A percentile compares a stretch with the other conserved stretches of the same genome.
phyloP scores from a whole-genome alignment of 2,888 invertebrate species.

The Conops quadrifasciatus region DNA sequence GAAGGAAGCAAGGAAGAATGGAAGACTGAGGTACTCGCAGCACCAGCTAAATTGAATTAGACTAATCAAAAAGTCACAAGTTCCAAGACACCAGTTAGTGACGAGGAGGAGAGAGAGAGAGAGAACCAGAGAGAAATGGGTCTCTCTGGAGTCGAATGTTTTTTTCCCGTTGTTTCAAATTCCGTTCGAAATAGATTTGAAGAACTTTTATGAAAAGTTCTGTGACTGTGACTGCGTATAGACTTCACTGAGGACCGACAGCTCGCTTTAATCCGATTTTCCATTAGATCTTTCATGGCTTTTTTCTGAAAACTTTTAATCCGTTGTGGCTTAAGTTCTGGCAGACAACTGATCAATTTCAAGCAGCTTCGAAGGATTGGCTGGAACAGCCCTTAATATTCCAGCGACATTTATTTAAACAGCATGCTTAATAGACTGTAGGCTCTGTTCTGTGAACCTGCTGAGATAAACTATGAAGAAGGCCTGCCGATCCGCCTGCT shows the following conservation, averaged over 20 bases:
- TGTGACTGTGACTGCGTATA: not conserved
- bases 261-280: constrained; percentile 42
- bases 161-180: constrained; percentile 18
- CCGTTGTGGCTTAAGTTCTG: not conserved
- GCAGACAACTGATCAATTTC: not conserved
- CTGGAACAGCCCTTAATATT: too few relatives aligned
- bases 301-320: not conserved
- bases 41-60: constrained; percentile 49
- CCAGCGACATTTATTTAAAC: too few relatives aligned
- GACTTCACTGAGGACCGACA: constrained; percentile 29
- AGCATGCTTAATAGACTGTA: too few relatives aligned
- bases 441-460: too few relatives aligned
- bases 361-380: too few relatives aligned
- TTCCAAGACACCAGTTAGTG: constrained; percentile 39
- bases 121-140: not conserved
- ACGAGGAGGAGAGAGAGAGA: not conserved
- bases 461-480: too few relatives aligned
- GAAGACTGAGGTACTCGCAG: constrained; percentile 2
- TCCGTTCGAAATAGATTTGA: constrained; percentile 27
- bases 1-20: constrained; percentile 4
- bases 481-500: too few relatives aligned
- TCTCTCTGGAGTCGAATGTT: not conserved
- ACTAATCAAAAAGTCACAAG: constrained; percentile 52
- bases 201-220: constrained; percentile 29
- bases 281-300: constrained; percentile 20